Percentiles rank a stretch among this genome's conserved stretches.
Conservation (phyloP, 2,113 vertebrate genomes). For the Gavialis gangeticus region DNA sequence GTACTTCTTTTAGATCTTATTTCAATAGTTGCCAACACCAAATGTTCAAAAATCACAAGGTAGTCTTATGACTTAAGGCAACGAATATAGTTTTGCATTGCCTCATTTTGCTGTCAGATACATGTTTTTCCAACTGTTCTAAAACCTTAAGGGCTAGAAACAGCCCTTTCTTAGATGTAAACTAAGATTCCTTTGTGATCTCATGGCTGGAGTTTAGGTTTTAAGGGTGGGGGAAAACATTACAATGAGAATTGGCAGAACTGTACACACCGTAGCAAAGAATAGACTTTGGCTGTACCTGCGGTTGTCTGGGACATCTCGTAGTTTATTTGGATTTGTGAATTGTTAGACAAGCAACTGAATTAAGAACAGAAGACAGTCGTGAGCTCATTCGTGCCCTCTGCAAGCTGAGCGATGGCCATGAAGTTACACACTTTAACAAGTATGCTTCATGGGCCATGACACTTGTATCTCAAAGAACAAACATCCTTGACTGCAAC, state of each 20-base stretch:
- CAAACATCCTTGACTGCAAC: constrained; percentile 51
- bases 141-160: not conserved
- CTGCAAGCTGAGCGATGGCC: constrained; percentile 29
- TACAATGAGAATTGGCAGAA: not conserved
- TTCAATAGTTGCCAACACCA: not conserved
- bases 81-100: not conserved
- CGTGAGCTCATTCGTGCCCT: not conserved
- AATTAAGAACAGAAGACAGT: constrained; percentile 4
- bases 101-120: not conserved
- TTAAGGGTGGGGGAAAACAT: not conserved
- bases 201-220: not conserved
- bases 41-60: accelerated
- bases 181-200: not conserved
- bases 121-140: not conserved
- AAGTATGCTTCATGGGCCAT: not conserved
- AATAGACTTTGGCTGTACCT: not conserved
- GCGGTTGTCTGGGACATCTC: constrained; percentile 13
- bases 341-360: constrained; percentile 39
- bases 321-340: constrained; percentile 37
- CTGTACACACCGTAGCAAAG: not conserved
- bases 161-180: not conserved
- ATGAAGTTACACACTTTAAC: constrained; percentile 25
- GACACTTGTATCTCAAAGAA: constrained; percentile 19
- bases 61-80: not conserved
- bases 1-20: not conserved